Evolutionary conservation across 2,888 invertebrate species (phyloP).

Genomic region (Antheraea assamensis): DNA sequence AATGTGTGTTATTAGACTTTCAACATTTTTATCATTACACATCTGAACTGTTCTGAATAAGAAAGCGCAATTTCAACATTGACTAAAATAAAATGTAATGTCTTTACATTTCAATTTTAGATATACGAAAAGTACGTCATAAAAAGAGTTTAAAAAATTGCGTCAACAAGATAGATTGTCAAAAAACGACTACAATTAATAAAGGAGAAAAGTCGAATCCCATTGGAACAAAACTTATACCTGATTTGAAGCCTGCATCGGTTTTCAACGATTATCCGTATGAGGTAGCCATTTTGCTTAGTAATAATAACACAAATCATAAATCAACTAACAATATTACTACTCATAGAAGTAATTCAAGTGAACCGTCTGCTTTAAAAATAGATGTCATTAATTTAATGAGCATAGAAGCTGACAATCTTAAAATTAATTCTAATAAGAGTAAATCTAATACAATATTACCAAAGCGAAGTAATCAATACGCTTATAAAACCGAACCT

Average conservation of each 20-base stretch:
- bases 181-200: slow-evolving; percentile 27
- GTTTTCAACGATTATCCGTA: slow-evolving; percentile 64
- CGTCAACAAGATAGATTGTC: slow-evolving; percentile 35
- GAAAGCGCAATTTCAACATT: not conserved
- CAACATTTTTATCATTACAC: not conserved
- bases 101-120: slow-evolving; percentile 31
- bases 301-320: slow-evolving; percentile 37
- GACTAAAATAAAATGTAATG: not conserved
- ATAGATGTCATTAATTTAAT: not conserved
- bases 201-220: slow-evolving; percentile 31
- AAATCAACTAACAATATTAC: slow-evolving; percentile 26
- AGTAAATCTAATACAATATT: slow-evolving; percentile 25
- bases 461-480: slow-evolving; percentile 57
- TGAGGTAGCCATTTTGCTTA: slow-evolving; percentile 55
- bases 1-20: not conserved
- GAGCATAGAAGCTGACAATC: not conserved
- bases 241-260: slow-evolving; percentile 45
- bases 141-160: slow-evolving; percentile 46
- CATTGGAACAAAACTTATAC: slow-evolving; percentile 44
- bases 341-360: slow-evolving; percentile 21
- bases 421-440: slow-evolving; percentile 18
- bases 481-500: slow-evolving; percentile 46
- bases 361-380: not conserved
- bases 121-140: slow-evolving; percentile 34
- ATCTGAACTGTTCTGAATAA: not conserved